Evolutionary conservation across 2,888 invertebrate genomes (phyloP).

Genomic region (Alloplasta piceator): DNA sequence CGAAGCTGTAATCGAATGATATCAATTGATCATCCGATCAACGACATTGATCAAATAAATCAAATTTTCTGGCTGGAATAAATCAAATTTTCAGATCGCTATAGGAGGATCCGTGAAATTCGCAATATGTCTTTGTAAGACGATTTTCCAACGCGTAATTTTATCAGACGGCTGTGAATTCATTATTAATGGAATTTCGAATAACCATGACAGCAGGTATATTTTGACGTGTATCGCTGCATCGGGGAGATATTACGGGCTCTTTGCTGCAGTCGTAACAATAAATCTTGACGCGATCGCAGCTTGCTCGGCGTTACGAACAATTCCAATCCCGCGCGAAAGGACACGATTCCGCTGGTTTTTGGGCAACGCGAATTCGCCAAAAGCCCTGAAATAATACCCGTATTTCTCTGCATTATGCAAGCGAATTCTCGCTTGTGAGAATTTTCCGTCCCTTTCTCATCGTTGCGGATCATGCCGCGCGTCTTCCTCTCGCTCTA

Average conservation of each 20-base stretch:
- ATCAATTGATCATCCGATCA: too few species aligned
- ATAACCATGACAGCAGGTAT: not conserved
- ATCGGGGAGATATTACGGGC: not conserved
- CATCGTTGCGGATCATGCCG: constrained; percentile 25
- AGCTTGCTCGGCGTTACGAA: not conserved
- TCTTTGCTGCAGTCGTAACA: constrained; percentile 32
- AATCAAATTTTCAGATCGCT: too few species aligned
- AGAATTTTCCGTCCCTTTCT: constrained; percentile 28
- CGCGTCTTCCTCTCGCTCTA: not conserved
- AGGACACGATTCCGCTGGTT: not conserved
- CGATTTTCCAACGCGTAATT: too few species aligned
- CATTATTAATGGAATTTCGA: too few species aligned
- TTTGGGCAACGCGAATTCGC: constrained; percentile 4
- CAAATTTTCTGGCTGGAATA: too few species aligned
- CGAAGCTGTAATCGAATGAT: too few species aligned
- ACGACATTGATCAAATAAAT: too few species aligned
- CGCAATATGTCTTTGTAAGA: too few species aligned
- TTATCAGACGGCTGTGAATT: too few species aligned
- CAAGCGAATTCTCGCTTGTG: constrained; percentile 50
- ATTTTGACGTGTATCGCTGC: not conserved
- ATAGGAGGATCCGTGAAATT: too few species aligned
- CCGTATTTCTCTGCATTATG: constrained; percentile 33
- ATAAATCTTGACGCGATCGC: not conserved
- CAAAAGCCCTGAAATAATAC: constrained; percentile 24
- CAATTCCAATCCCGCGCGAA: not conserved